Conservation (phyloP, 2,797 vertebrate genomes). For the Lepilemur septentrionalis region DNA sequence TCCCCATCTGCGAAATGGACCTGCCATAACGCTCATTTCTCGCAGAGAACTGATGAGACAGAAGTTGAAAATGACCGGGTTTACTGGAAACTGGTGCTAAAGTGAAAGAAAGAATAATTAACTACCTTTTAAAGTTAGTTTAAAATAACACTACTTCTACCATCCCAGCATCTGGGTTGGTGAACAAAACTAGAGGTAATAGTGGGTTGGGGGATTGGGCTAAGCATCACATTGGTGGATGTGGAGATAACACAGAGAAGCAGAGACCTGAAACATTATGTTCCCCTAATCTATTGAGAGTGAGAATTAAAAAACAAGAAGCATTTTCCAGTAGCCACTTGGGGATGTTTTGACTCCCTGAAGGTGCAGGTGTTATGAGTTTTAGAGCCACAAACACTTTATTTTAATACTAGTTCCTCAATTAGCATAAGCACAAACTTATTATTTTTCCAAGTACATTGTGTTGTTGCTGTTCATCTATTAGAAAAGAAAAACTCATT, state of each 20-base stretch:
- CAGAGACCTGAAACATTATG: not conserved
- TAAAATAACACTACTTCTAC: not conserved
- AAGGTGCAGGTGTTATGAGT: conserved; percentile 33
- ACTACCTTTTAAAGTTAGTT: not conserved
- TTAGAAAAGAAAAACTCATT: conserved; percentile 73
- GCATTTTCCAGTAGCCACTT: conserved; percentile 32
- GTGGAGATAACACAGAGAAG: not conserved
- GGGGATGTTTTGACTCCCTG: not conserved
- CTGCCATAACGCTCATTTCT: not conserved
- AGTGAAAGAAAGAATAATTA: conserved; percentile 28
- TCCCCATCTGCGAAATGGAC: conserved; percentile 35
- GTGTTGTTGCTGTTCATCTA: conserved; percentile 54
- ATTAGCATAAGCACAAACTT: conserved; percentile 57
- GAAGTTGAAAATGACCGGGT: not conserved
- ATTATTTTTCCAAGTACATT: conserved; percentile 64
- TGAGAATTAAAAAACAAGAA: conserved; percentile 27
- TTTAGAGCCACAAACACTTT: conserved; percentile 44
- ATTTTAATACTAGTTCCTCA: conserved; percentile 66
- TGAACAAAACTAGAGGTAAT: not conserved
- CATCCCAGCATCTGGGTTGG: not conserved
- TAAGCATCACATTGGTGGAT: not conserved
- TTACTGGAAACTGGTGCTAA: not conserved
- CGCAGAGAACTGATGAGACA: not conserved
- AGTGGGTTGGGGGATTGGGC: not conserved
- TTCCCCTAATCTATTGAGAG: not conserved